Evolutionary conservation across 2,113 vertebrate genomes (phyloP), one percentile per base, ranked within the genome.

Genomic region (Lagopus muta): DNA sequence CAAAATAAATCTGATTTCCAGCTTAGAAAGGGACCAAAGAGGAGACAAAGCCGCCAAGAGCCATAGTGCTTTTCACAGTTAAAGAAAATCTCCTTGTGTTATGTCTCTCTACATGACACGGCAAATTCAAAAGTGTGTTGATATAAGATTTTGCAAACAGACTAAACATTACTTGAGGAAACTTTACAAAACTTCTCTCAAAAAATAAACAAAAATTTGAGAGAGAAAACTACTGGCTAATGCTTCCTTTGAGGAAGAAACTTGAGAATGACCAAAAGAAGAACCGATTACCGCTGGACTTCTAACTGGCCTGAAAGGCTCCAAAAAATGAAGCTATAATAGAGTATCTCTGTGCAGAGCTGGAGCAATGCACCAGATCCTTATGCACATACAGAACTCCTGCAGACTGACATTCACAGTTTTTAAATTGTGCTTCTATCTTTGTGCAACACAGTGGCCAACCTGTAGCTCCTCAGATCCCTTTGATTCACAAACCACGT

Each of bases 111-210:
- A 42, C n/a, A 58, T 82, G 86, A 94, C 92, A 92, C 0, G 12
- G 69, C 78, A 94, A 85, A 96, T 89, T 92, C 91, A 91, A 93
- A 93, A 93, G 70, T 15, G 9, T 93, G 91, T 93, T 97, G 87
- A 97, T 89, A 65, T 14, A 96, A 94, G 87, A 89, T 92, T 92
- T 88, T 95, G 76, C 90, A 96, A 94, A 97, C 71, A 97, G 95
- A 97, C 96, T 97, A 97, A 97, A 97, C 97, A 96, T 76, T 91
- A 95, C 86, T 95, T 77, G 70, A 81, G 58, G 79, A 93, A 91
- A 73, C 92, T 96, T 95, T 96, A 93, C 62, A 73, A 93, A 95
- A 93, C 80, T 94, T 55, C 71, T 65, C 82, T 72, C 79, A 91
- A 92, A 92, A 54, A 95, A 94, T 96, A 97, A 95, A 88, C 86